These are phyloP conservation scores for Pomacea canaliculata DNA, from an alignment of 2,888 invertebrate species.

Conservation along the genomic window DNA sequence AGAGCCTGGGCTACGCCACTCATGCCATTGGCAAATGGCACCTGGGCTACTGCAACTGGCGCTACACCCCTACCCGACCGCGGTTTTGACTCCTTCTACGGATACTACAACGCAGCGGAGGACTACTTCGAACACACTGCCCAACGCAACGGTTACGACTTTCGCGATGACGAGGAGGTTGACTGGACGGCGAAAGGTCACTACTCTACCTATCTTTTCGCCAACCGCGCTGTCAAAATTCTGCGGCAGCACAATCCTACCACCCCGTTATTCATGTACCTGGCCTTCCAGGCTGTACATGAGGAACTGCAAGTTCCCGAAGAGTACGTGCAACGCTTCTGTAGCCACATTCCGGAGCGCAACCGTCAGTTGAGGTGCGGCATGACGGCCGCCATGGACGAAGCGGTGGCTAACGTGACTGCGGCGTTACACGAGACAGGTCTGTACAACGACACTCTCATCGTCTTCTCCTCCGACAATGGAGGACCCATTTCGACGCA, in stretches of 20 bases:
- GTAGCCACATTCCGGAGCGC: not conserved
- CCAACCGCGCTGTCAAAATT: constrained; percentile 38
- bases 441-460: constrained; percentile 3
- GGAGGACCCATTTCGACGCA: constrained; percentile 61
- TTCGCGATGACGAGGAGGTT: constrained; percentile 12
- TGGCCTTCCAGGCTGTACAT: constrained; percentile 44
- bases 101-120: constrained; percentile 67
- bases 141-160: constrained; percentile 65
- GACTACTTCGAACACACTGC: constrained; percentile 61
- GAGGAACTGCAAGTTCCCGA: constrained; percentile 37
- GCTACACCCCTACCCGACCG: constrained; percentile 68
- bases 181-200: constrained; percentile 2
- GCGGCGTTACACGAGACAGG: not conserved
- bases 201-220: constrained; percentile 33
- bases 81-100: constrained; percentile 71
- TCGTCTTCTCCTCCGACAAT: constrained; percentile 13
- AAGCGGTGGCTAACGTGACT: not conserved
- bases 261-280: constrained; percentile 18
- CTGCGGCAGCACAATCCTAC: constrained; percentile 39
- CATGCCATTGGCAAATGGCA: constrained; percentile 69
- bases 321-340: not conserved
- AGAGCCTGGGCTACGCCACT: constrained; percentile 46
- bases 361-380: not conserved
- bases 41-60: constrained; percentile 69
- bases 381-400: not conserved